A percentile compares a stretch with the other conserved stretches of the same genome.
phyloP scores from a whole-genome alignment of 2,113 vertebrate genomes.

The Orientallactaga bullata region DNA sequence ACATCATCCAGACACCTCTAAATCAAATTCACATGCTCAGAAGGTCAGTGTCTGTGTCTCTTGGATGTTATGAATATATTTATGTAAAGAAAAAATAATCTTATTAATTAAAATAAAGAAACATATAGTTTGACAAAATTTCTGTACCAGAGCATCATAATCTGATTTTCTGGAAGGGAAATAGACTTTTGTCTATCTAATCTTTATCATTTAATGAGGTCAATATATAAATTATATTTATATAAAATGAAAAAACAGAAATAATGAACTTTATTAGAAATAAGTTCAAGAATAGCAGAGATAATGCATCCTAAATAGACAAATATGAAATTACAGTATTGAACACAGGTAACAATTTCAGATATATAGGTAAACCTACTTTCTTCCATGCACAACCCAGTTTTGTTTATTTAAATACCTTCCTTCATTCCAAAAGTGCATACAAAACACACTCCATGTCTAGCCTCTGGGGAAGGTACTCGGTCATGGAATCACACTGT shows the following conservation, averaged over 20 bases:
- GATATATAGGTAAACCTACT: not conserved
- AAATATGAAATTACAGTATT: not conserved
- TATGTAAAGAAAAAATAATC: not conserved
- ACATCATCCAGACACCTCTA: not conserved
- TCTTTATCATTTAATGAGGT: not conserved
- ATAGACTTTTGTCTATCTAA: not conserved
- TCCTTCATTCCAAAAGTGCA: not conserved
- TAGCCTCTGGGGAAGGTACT: not conserved
- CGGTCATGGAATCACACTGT: not conserved
- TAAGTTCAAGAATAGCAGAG: slow-evolving; percentile 5
- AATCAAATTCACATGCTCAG: not conserved
- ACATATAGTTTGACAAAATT: not conserved
- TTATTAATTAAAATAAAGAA: not conserved
- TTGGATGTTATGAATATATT: not conserved
- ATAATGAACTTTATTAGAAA: not conserved
- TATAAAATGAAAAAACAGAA: not conserved
- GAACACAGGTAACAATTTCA: not conserved
- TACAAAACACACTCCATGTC: not conserved
- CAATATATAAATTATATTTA: not conserved
- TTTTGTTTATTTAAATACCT: not conserved
- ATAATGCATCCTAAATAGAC: not conserved
- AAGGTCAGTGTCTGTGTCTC: not conserved
- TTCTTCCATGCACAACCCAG: not conserved
- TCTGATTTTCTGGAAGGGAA: not conserved
- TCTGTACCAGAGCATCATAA: not conserved